These are phyloP conservation scores for Anodontia alba DNA, from an alignment of 2,888 invertebrate genomes.

Conservation along the genomic window DNA sequence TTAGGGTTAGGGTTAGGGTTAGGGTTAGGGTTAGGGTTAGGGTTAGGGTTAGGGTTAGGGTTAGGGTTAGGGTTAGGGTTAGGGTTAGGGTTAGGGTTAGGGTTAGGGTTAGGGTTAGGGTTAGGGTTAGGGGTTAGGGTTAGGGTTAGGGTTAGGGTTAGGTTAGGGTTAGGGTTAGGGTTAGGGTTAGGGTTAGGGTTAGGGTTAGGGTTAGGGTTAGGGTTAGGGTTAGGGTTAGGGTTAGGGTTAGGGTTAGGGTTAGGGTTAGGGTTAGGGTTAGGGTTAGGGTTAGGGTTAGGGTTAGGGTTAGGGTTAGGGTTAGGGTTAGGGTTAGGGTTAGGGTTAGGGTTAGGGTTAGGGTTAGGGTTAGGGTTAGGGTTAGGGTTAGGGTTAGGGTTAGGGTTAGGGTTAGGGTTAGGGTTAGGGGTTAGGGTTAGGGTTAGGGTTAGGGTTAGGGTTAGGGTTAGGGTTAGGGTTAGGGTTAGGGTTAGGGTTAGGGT, in stretches of 20 bases:
- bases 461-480: slow-evolving; percentile 55
- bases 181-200: slow-evolving; percentile 2
- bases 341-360: slow-evolving; percentile 59
- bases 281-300: slow-evolving; percentile 19
- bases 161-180: no score
- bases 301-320: slow-evolving; percentile 46
- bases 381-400: slow-evolving; percentile 1
- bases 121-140: neutral
- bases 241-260: neutral
- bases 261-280: slow-evolving; percentile 11
- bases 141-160: neutral
- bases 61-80: neutral
- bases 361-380: neutral
- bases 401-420: slow-evolving; percentile 8
- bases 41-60: neutral
- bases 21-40: neutral
- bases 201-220: neutral
- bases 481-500: slow-evolving; percentile 64
- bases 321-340: slow-evolving; percentile 59
- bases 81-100: neutral
- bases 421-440: no score
- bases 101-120: neutral
- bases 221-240: neutral
- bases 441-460: slow-evolving; percentile 41
- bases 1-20: neutral